Evolutionary conservation across 2,113 vertebrate genomes (phyloP).

Genomic region (Craseonycteris thonglongyai): DNA sequence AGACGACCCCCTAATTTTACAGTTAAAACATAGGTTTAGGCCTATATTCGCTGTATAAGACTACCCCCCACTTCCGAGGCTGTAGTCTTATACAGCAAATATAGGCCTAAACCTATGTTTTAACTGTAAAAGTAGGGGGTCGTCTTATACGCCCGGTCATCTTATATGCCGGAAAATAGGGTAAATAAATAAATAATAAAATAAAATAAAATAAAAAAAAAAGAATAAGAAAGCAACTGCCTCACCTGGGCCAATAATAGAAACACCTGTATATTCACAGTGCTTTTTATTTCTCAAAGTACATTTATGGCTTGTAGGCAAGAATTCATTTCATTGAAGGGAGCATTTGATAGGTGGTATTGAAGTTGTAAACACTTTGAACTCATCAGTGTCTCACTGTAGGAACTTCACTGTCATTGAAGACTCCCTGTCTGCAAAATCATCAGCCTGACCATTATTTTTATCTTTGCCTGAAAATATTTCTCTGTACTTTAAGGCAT

Average conservation of each 20-base stretch:
- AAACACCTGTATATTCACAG: background rate
- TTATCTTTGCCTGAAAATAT: conserved; percentile 38
- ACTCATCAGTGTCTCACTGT: conserved; percentile 43
- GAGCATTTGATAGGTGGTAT: conserved; percentile 27
- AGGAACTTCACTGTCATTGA: conserved; percentile 40
- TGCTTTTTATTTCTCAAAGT: conserved; percentile 45
- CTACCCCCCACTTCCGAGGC: no score
- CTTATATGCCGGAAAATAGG: no score
- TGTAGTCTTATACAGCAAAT: no score
- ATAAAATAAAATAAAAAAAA: no score
- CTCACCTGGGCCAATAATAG: background rate
- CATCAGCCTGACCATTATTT: conserved; percentile 49
- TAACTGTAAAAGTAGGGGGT: no score
- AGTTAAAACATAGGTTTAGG: no score
- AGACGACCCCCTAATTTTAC: no score
- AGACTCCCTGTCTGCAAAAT: conserved; percentile 25
- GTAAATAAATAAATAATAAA: no score
- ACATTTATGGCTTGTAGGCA: conserved; percentile 28
- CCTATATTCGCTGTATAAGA: no score
- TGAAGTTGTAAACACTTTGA: conserved; percentile 65
- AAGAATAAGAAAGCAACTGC: background rate
- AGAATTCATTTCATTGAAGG: conserved; percentile 40
- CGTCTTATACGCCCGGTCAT: no score
- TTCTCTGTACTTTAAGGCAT: conserved; percentile 40
- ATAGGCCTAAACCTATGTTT: no score